Base-by-base conservation (phyloP, 2,888 invertebrate genomes). In the Dexiosoma caninum region DNA sequence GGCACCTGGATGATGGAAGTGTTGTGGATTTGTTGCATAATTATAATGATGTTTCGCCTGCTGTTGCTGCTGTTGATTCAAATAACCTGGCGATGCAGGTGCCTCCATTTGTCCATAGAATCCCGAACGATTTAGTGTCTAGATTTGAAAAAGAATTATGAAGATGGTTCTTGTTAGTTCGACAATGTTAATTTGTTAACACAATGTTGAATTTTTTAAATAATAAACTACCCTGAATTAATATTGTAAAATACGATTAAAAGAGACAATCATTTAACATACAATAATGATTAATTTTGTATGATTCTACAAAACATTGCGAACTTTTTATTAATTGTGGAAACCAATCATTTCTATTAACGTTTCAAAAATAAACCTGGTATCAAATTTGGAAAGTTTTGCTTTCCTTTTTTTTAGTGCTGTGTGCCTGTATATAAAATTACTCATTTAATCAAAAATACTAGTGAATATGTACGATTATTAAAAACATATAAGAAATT, bases 1-100 rank as follows among this genome's bases (percentile, higher is more conserved):
- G n/a, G 89, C 89, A 66, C 86, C 87, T 49, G 89, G 89, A 83
- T 88, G 89, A 83, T 90, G 89, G 78, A 89, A 89, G 83, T 90
- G 89, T 84, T 90, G 89, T 32, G 87, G 88, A 83, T 86, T 86
- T 60, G 86, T 86, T 72, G 85, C 84, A 82, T 87, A 86, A 75
- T 85, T 86, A 76, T 87, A 88, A 64, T 87, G 86, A 83, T 88
- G 87, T 83, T 87, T 87, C 9, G 44, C 42, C 53, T 83, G 83
- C 42, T 83, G 85, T 55, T 86, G 87, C 59, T 86, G 85, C 51
- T 83, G 85, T 37, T 81, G 72, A 44, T 60, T 86, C 64, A 86
- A 85, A 80, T 89, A 90, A 72, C 87, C 88, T 12, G 90, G 90
- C 60, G 89, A 89, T 44, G 87, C 84, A 70, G 89, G 89, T 79